A percentile compares a stretch with the other conserved stretches of the same genome.
phyloP scores from a whole-genome alignment of 2,113 vertebrate genomes.

The Leptocoma aspasia region DNA sequence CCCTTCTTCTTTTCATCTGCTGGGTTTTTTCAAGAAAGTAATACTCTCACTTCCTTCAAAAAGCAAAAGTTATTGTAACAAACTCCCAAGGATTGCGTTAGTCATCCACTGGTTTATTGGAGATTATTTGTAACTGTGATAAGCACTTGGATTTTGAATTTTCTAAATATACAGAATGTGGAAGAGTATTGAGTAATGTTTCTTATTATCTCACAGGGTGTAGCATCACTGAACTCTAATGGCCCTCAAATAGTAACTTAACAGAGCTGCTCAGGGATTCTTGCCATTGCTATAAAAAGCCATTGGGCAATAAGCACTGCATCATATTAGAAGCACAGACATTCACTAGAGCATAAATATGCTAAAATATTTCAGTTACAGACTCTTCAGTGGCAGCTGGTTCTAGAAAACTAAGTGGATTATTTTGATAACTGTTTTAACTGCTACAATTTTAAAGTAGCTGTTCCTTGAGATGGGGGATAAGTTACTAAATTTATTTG shows the following conservation, averaged over 20 bases:
- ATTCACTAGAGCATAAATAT: neutral
- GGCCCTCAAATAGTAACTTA: constrained; percentile 54
- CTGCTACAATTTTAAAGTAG: neutral
- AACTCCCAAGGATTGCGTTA: neutral
- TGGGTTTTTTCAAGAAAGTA: neutral
- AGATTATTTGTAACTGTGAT: neutral
- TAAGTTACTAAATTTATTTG: neutral
- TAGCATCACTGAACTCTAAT: constrained; percentile 17
- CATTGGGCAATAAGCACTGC: constrained; percentile 27
- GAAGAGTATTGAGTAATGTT: neutral
- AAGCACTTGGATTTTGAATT: constrained; percentile 10
- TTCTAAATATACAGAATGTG: neutral
- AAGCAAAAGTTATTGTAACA: neutral
- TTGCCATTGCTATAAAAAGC: constrained; percentile 36
- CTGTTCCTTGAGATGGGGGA: neutral
- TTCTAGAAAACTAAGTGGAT: neutral
- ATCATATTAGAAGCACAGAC: constrained; percentile 11
- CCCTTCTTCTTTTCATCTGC: neutral
- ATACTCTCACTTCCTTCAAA: neutral
- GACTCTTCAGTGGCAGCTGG: neutral
- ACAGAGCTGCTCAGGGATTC: constrained; percentile 11
- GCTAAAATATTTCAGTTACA: neutral
- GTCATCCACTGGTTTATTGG: neutral
- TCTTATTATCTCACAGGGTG: neutral
- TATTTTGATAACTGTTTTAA: neutral